phyloP scores from a whole-genome alignment of 2,113 vertebrate species.

The Argyrosomus japonicus region DNA sequence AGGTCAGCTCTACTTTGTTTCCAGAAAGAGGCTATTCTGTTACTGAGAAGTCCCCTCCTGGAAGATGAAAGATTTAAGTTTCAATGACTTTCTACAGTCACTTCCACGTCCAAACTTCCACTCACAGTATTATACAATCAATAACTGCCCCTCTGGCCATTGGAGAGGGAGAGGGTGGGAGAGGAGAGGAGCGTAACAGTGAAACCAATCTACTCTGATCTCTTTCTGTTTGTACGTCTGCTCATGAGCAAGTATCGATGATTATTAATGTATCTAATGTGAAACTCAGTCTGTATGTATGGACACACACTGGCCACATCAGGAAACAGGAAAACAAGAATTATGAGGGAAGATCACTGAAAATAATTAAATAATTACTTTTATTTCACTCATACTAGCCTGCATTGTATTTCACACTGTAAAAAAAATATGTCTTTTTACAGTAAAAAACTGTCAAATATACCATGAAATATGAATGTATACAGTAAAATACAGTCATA shows the following conservation, averaged over 20 bases:
- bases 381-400: background rate
- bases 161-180: slow-evolving; percentile 19
- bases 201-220: slow-evolving; percentile 50
- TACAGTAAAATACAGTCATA: too few species aligned
- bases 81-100: slow-evolving; percentile 11
- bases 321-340: background rate
- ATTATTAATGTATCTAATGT: background rate
- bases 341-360: slow-evolving; percentile 9
- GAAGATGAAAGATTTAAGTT: slow-evolving; percentile 22
- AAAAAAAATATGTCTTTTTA: too few species aligned
- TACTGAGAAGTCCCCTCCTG: slow-evolving; percentile 65
- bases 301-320: background rate
- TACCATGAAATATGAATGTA: too few species aligned
- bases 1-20: slow-evolving; percentile 29
- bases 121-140: slow-evolving; percentile 9
- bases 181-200: background rate
- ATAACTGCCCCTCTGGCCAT: slow-evolving; percentile 17
- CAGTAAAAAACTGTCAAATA: too few species aligned
- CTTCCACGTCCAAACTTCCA: background rate
- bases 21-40: slow-evolving; percentile 55
- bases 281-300: slow-evolving; percentile 2
- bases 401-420: background rate
- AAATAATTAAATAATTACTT: slow-evolving; percentile 23
- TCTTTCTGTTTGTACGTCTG: slow-evolving; percentile 11
- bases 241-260: slow-evolving; percentile 42